Base-by-base conservation (phyloP, 2,888 invertebrate species). In the Strigamia maritima region DNA sequence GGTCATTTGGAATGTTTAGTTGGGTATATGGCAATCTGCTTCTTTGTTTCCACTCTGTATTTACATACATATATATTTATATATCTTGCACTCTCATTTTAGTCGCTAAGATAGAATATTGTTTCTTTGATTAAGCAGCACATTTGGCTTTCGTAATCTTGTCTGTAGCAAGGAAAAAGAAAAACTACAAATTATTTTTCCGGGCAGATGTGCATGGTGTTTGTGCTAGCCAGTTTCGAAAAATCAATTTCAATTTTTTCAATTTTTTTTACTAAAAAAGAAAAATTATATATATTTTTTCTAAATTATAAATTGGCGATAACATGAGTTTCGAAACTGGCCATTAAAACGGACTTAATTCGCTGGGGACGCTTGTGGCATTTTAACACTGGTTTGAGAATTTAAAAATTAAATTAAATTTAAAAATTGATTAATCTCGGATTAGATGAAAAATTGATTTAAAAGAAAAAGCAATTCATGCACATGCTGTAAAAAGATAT, bases 351-450 rank as follows among this genome's bases (percentile, higher is more conserved):
- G 24, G 24, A 60, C 60, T 60, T 79, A 44, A 65, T 79, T 44
- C 70, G 77, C 77, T 75, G 75, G 79, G 77, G 77, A 77, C 77
- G 77, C 77, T 79, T 77, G 79, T 77, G 49, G 79, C 75, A 75
- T 75, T 75, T 75, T 79, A 78, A 78, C 80, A 77, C 77, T 65
- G 60, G 24, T 22, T 60, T 60, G 24, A 19, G 8, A 24, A 54
- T 19, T 60, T 31, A 75, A 22, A 75, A 75, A 75, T n/a, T 3
- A 75, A 35, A 31, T 12, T 26, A 31, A 75, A 26, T 74, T 74
- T 10, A 7, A 31, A 75, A 75, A 75, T 75, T 31, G 35, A 75
- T 31, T 75, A 75, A 75, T 75, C 31, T 31, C 6, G 31, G 31
- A 31, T 31, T 31, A 6, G 31, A 31, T 31, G 31, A 6, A 31